phyloP scores from a whole-genome alignment of 2,113 vertebrate species.

The Xiphophorus hellerii region DNA sequence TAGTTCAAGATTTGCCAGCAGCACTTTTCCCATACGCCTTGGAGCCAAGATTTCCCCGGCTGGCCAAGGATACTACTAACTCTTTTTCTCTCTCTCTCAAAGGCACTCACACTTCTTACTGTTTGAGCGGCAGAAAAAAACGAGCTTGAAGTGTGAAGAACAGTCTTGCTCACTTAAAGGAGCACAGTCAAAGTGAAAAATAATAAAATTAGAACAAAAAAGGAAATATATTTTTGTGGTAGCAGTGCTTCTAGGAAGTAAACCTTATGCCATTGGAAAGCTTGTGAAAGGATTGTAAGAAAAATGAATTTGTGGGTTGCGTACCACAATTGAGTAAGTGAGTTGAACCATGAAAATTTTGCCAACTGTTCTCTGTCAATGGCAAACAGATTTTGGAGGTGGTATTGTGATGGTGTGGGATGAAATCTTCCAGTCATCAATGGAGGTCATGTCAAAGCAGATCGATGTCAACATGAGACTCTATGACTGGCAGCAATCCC shows the following conservation, averaged over 20 bases:
- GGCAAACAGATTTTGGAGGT: not conserved
- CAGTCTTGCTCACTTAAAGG: constrained; percentile 41
- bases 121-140: constrained; percentile 35
- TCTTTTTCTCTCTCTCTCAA: constrained; percentile 40
- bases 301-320: not conserved
- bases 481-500: not conserved
- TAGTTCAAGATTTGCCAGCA: constrained; percentile 75
- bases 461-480: not conserved
- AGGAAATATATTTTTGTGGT: not conserved
- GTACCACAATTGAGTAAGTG: not conserved
- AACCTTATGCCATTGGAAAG: not conserved
- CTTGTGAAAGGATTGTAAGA: not conserved
- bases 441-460: not conserved
- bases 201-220: not conserved
- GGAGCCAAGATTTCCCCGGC: constrained; percentile 80
- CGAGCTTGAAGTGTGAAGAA: constrained; percentile 39
- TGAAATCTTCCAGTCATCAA: not conserved
- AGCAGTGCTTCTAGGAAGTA: not conserved
- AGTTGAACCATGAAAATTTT: not conserved
- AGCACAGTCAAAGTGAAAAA: constrained; percentile 2
- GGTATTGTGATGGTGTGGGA: not conserved
- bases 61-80: constrained; percentile 79
- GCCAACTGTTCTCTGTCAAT: not conserved
- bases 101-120: constrained; percentile 44
- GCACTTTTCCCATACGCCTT: constrained; percentile 81